These are phyloP conservation scores for Erythrocebus patas DNA, from an alignment of 2,113 vertebrate species.

Conservation along the genomic window DNA sequence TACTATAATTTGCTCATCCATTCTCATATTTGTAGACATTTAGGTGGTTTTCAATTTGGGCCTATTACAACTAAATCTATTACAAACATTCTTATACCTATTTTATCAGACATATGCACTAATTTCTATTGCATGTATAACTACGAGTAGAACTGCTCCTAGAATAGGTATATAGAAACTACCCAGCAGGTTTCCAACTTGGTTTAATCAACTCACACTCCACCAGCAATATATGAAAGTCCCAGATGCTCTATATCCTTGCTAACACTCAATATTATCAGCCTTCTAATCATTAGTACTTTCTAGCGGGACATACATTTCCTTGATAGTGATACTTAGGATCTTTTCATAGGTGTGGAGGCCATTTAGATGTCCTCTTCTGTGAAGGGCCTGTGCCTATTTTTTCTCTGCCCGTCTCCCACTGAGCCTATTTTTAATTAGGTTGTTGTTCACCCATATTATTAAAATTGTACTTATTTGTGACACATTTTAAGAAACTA, in stretches of 20 bases:
- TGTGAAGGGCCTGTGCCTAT: background rate
- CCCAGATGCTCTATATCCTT: background rate
- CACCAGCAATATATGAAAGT: background rate
- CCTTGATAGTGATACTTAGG: background rate
- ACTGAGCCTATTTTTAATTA: background rate
- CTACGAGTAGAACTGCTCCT: background rate
- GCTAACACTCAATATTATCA: background rate
- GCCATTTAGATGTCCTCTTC: background rate
- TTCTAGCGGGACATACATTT: background rate
- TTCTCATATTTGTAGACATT: background rate
- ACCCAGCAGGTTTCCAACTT: background rate
- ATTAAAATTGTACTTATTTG: background rate
- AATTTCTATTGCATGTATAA: background rate
- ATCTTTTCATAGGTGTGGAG: background rate
- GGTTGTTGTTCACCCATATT: background rate
- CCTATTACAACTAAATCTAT: background rate
- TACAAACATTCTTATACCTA: background rate
- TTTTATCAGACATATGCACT: background rate
- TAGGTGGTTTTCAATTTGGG: background rate
- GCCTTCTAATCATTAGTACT: background rate
- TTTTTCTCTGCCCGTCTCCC: background rate
- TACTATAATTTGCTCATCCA: background rate
- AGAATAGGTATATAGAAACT: background rate
- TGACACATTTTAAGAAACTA: slow-evolving; percentile 11
- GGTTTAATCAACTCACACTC: background rate